Percentiles rank a stretch among this genome's conserved stretches.
Conservation (phyloP, 2,113 vertebrate species). For the Xyliphius kryptos region DNA sequence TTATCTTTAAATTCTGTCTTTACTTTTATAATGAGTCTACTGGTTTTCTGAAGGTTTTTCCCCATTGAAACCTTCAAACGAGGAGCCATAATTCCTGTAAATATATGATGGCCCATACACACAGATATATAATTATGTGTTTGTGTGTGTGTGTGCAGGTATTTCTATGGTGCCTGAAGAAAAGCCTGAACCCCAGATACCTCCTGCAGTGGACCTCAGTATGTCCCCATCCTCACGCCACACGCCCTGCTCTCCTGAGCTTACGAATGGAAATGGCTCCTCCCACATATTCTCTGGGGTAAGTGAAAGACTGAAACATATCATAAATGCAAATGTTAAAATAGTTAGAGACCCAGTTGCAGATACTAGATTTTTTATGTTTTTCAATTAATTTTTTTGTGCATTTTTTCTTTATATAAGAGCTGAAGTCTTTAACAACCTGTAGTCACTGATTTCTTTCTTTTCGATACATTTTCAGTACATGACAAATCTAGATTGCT, state of each 20-base stretch:
- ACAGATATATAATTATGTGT: neutral
- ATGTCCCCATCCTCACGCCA: conserved; percentile 77
- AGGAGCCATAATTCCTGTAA: no score
- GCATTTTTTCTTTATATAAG: no score
- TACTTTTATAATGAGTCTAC: neutral
- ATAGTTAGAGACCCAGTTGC: no score
- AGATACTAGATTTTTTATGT: no score
- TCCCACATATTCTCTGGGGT: conserved; percentile 66
- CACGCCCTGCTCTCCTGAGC: conserved; percentile 78
- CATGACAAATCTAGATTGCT: no score
- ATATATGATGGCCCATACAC: neutral
- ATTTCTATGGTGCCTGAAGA: conserved; percentile 66
- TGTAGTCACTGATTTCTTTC: no score
- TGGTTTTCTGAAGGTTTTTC: no score
- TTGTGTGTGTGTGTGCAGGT: conserved; percentile 47
- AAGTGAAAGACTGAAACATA: conserved; percentile 49
- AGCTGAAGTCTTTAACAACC: no score
- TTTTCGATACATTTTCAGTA: no score
- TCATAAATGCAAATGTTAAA: no score
- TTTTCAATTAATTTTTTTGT: no score
- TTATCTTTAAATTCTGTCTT: neutral
- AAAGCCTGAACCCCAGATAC: conserved; percentile 68
- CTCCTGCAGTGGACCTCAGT: conserved; percentile 84
- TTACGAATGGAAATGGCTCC: conserved; percentile 64
- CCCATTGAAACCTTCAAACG: no score